Conservation (phyloP, 2,888 invertebrate species). For the Eremobia ochroleuca region DNA sequence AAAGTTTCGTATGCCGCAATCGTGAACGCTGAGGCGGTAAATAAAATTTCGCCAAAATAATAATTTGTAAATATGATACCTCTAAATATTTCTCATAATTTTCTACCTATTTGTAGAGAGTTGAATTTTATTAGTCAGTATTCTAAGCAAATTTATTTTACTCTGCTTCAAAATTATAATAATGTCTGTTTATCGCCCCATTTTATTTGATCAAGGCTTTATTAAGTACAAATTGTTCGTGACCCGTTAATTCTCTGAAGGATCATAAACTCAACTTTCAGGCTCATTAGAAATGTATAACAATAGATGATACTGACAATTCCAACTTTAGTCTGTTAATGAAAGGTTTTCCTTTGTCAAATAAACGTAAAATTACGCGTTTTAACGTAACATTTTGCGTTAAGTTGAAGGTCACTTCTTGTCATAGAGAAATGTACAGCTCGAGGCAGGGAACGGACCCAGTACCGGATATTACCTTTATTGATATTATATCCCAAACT, state of each 20-base stretch:
- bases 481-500: conserved; percentile 7
- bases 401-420: conserved; percentile 9
- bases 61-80: conserved; percentile 7
- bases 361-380: conserved; percentile 10
- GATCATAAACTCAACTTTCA: conserved; percentile 46
- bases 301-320: conserved; percentile 29
- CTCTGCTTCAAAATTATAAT: conserved; percentile 19
- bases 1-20: no score
- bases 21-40: not conserved
- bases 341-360: conserved; percentile 6
- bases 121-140: conserved; percentile 1
- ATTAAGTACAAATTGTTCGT: conserved; percentile 35
- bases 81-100: not conserved
- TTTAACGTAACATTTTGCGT: conserved; percentile 15
- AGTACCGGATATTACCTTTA: not conserved
- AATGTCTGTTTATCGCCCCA: conserved; percentile 26
- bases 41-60: not conserved
- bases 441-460: not conserved
- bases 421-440: conserved; percentile 1
- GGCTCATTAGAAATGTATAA: conserved; percentile 52
- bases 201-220: conserved; percentile 42
- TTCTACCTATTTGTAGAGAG: not conserved
- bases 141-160: conserved; percentile 1
- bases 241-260: conserved; percentile 37
- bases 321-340: conserved; percentile 26